phyloP scores from a whole-genome alignment of 2,113 vertebrate genomes.

The Oceanites oceanicus region DNA sequence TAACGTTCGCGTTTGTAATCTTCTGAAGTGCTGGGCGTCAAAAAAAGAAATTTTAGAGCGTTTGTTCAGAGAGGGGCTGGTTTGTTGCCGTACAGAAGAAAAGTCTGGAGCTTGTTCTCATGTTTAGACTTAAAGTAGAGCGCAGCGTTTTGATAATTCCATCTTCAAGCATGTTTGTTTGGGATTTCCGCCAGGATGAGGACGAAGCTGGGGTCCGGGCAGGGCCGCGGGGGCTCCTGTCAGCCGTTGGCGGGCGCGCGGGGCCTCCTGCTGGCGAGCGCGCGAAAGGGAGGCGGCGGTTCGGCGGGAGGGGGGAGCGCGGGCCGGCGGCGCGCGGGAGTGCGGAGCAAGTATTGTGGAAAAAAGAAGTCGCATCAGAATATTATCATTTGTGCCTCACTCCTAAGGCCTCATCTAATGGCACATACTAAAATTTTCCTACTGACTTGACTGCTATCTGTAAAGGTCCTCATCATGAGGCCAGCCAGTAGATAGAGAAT shows the following conservation, averaged over 20 bases:
- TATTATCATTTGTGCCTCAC: neutral
- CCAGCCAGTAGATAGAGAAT: neutral
- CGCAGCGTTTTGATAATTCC: neutral
- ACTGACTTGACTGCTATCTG: neutral
- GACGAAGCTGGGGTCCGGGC: neutral
- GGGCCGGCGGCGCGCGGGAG: rapidly evolving
- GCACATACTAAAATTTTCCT: neutral
- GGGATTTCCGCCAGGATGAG: neutral
- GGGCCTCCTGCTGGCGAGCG: neutral
- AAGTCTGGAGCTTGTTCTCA: neutral
- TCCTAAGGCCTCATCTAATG: too few species aligned
- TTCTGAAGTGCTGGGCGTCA: neutral
- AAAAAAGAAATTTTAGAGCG: neutral
- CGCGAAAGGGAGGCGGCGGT: rapidly evolving
- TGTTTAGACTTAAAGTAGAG: neutral
- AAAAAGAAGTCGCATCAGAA: neutral
- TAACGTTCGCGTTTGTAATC: too few species aligned
- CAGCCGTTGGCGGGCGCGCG: neutral
- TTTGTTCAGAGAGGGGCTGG: neutral
- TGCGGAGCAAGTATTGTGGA: rapidly evolving
- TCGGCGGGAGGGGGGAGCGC: too few species aligned
- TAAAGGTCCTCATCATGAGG: neutral
- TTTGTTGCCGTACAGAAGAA: neutral
- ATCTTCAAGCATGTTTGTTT: neutral
- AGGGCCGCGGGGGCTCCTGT: rapidly evolving